Conservation (phyloP, 2,113 vertebrate genomes). For the Leptobrachium leishanense region DNA sequence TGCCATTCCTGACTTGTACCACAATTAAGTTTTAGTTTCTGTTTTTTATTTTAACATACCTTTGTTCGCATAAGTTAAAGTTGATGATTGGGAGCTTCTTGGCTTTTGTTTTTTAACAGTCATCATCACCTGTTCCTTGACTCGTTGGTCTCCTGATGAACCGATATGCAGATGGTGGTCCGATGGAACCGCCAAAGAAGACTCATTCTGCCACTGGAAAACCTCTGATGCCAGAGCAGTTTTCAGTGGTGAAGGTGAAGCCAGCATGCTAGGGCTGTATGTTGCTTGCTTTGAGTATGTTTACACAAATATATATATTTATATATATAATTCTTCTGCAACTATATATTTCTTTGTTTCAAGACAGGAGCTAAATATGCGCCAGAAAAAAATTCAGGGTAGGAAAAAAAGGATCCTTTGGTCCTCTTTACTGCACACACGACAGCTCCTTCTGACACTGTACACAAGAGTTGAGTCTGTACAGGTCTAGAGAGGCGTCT, state of each 20-base stretch:
- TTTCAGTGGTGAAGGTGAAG: slow-evolving; percentile 68
- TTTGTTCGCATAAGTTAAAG: slow-evolving; percentile 68
- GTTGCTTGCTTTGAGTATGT: background rate
- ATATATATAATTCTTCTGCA: background rate
- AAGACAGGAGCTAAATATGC: too few relatives aligned
- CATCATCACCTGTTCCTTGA: slow-evolving; percentile 78
- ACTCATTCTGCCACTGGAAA: slow-evolving; percentile 72
- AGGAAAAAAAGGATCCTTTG: background rate
- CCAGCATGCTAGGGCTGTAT: slow-evolving; percentile 60
- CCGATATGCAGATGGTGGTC: slow-evolving; percentile 73
- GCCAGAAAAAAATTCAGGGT: background rate
- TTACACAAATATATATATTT: background rate
- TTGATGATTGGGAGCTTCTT: slow-evolving; percentile 66
- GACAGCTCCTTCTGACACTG: background rate
- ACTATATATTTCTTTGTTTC: too few relatives aligned
- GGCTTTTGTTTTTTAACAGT: slow-evolving; percentile 74
- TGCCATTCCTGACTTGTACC: too few relatives aligned
- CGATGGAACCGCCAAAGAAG: slow-evolving; percentile 74
- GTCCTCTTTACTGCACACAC: background rate
- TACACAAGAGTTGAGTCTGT: slow-evolving; percentile 1
- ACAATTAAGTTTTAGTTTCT: too few relatives aligned
- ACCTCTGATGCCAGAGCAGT: slow-evolving; percentile 72
- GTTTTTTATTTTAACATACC: slow-evolving; percentile 57
- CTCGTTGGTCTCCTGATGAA: slow-evolving; percentile 70
- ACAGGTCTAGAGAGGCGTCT: slow-evolving; percentile 33